A percentile compares a stretch with the other conserved stretches of the same genome.
Evolutionary conservation across 2,113 vertebrate species (phyloP).

Genomic region (Oryctolagus cuniculus): mOryCun1.1 NC_091453.1:92345501-92346000

Average conservation of each 20-base stretch:
- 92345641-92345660: neutral
- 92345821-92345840: conserved; percentile 95
- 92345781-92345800: conserved; percentile 93
- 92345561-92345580: conserved; percentile 59
- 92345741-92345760: conserved; percentile 82
- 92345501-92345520: conserved; percentile 33
- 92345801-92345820: conserved; percentile 94
- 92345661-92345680: conserved; percentile 59
- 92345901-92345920: conserved; percentile 92
- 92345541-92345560: conserved; percentile 11
- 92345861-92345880: conserved; percentile 97
- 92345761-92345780: conserved; percentile 90
- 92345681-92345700: conserved; percentile 3
- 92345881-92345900: conserved; percentile 94
- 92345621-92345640: neutral
- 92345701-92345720: conserved; percentile 51
- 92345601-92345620: conserved; percentile 39
- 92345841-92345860: conserved; percentile 94
- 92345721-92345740: conserved; percentile 71
- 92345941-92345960: conserved; percentile 91
- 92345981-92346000: conserved; percentile 87
- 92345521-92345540: conserved; percentile 44
- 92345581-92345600: conserved; percentile 50
- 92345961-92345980: conserved; percentile 95
- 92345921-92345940: conserved; percentile 92